phyloP scores from a whole-genome alignment of 2,888 invertebrate species.

The Ochropleura leucogaster region DNA sequence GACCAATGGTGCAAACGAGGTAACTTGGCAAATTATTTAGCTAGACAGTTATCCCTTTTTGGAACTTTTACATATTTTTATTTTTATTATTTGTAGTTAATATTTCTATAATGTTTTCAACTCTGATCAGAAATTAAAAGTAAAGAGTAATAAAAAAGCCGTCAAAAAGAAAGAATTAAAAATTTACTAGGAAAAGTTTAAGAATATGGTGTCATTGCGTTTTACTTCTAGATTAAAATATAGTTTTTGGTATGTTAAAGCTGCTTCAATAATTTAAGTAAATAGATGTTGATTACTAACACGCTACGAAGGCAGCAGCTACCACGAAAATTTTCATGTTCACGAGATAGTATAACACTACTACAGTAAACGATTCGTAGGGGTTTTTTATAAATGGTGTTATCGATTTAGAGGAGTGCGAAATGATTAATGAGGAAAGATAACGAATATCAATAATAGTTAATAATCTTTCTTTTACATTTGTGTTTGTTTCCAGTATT shows the following conservation, averaged over 20 bases:
- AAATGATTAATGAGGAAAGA: neutral
- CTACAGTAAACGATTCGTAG: neutral
- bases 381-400: conserved; percentile 39
- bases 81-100: no score
- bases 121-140: no score
- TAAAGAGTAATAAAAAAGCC: no score
- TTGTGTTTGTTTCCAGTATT: neutral
- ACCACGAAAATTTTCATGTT: conserved; percentile 74
- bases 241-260: neutral
- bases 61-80: no score
- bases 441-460: no score
- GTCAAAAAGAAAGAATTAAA: no score
- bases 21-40: no score
- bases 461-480: conserved; percentile 13
- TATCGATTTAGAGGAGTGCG: conserved; percentile 10
- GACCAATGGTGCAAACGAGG: no score
- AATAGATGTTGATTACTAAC: conserved; percentile 67
- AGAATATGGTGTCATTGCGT: neutral
- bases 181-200: neutral
- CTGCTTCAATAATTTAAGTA: neutral
- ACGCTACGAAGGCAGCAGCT: conserved; percentile 67
- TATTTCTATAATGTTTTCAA: no score
- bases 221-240: neutral
- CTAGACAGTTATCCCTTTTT: no score
- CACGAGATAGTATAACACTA: conserved; percentile 14